These are phyloP conservation scores for Holocentrus rufus DNA, from an alignment of 2,797 vertebrate species.

Conservation along the genomic window DNA sequence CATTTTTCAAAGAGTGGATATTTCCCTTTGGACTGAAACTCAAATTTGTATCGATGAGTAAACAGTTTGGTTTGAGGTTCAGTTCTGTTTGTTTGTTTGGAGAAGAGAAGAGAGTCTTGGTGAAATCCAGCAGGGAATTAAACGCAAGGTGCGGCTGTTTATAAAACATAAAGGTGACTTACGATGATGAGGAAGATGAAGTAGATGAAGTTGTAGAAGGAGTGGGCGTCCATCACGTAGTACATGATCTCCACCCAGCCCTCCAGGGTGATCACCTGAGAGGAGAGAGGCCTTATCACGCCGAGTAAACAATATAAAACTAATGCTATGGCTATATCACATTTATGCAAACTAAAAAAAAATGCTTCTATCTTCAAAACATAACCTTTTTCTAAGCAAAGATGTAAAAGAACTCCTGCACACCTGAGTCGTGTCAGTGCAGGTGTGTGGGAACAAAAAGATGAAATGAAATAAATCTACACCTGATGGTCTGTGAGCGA, in stretches of 20 bases:
- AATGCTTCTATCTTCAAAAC: too few species aligned
- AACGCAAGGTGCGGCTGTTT: background rate
- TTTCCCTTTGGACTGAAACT: background rate
- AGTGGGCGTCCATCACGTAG: conserved; percentile 99
- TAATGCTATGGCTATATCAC: too few species aligned
- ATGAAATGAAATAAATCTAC: too few species aligned
- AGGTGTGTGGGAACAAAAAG: too few species aligned
- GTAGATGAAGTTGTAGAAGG: conserved; percentile 99
- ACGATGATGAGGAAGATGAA: conserved; percentile 99
- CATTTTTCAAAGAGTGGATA: background rate
- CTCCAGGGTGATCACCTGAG: conserved; percentile 96
- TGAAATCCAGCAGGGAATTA: background rate
- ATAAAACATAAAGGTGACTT: conserved; percentile 76
- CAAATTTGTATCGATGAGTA: background rate
- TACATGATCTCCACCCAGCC: conserved; percentile 99
- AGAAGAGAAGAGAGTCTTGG: background rate
- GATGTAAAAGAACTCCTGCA: too few species aligned
- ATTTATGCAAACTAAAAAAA: background rate
- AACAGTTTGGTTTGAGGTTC: background rate
- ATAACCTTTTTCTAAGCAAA: too few species aligned
- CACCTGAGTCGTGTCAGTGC: too few species aligned
- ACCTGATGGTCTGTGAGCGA: too few species aligned
- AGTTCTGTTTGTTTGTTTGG: background rate
- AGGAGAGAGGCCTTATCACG: conserved; percentile 9
- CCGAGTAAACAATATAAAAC: background rate